Base-by-base conservation (phyloP, 2,888 invertebrate genomes). In the Heliothis peltigera region DNA sequence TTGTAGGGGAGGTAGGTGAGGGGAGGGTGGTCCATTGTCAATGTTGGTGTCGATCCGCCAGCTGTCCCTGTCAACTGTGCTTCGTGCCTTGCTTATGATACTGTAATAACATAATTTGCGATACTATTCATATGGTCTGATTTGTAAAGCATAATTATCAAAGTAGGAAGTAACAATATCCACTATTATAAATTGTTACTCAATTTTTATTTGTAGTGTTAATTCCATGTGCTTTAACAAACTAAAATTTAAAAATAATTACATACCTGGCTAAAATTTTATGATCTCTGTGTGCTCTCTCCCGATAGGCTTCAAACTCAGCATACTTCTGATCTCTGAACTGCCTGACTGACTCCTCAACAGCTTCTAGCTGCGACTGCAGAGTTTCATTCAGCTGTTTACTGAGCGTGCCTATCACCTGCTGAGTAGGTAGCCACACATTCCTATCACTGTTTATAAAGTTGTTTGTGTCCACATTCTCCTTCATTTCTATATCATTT, bases 251-350 rank as follows among this genome's bases (percentile, higher is more conserved):
- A 32, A 32, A 15, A 39, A 35, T 3, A 4, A 46, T 51, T 55
- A 15, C 39, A 58, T 79, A 96, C 95, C 96, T 96, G 87, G 95
- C 92, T 91, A 96, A 95, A 88, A 96, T 94, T 89, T 96, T 96
- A 87, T 96, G 96, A 89, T 98, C 97, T 82, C 95, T 96, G 83
- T 97, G 97, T 72, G 97, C 97, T 85, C 95, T 96, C 88, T 97
- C 97, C 84, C 96, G 96, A 88, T 96, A 96, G 74, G 96, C 96
- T 86, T 98, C 97, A 80, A 98, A 95, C 77, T 96, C 95, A 67
- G 96, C 96, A 94, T 97, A 97, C 85, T 97, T 97, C 84, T 97
- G 96, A 82, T 97, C 97, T 72, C 97, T 96, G 91, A 96, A 98
- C 67, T 96, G 96, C 83, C 97, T 96, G 67, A 98, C 97, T 77